Evolutionary conservation across 2,797 vertebrate species (phyloP), one percentile per base, ranked within the genome.

Genomic region (Semaprochilodus insignis): DNA sequence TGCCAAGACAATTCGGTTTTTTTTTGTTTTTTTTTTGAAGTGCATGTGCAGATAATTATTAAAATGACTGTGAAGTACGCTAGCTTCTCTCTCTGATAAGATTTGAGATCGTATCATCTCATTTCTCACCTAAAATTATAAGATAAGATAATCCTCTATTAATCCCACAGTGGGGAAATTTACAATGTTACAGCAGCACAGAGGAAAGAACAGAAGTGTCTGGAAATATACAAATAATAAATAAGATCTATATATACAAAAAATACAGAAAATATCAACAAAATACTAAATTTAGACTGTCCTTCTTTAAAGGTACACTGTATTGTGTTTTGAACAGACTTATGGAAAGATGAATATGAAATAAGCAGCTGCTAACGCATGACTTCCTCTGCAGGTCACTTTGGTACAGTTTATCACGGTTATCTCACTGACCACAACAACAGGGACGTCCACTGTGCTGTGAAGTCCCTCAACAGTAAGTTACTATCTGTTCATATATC

Each of bases 401-500:
- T 99, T 74, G 98, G 98, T 66, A 96, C 97, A 0, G 98, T 99
- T 88, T 99, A 97, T 91, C 98, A 99, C 0, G 97, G 98, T 74
- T 97, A 96, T 87, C 96, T 98, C 81, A 95, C 51, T 0, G 97
- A 98, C 59, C 92, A 95, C 0, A 93, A 91, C 84, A 93, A 94
- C 88, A 95, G 94, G 80, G 94, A 95, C 63, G 92, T 96, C 72
- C 97, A 98, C 91, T 99, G 98, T 7, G 98, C 98, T 0, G 90
- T 99, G 87, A 99, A 99, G 88, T 99, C 97, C 3, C 92, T 99
- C 86, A 97, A 97, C 90, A 96, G 98, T 99, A 88, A 96, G 98
- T 94, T 77, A 23, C 54, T 57, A 19, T 54, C 27, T 27, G 8
- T 80, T 21, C 54, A n/a, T 77, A 21, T 69, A 23, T 16, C 16